Conservation (phyloP, 2,888 invertebrate species). For the Plutella xylostella region DNA sequence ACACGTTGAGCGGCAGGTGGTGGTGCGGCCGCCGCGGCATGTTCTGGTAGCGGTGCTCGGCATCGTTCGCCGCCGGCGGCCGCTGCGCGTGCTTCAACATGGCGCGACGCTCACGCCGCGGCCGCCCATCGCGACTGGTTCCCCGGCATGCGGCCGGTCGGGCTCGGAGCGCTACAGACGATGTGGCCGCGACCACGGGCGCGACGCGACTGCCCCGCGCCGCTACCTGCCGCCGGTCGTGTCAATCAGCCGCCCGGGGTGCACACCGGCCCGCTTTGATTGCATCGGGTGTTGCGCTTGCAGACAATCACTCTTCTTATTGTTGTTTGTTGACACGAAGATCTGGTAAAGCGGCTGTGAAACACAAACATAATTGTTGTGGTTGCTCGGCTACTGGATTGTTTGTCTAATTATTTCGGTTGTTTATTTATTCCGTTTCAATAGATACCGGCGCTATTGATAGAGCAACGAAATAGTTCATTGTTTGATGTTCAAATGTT, state of each 20-base stretch:
- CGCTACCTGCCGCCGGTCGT: constrained; percentile 37
- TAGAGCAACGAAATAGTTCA: no score
- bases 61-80: constrained; percentile 65
- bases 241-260: constrained; percentile 45
- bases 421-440: no score
- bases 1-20: constrained; percentile 75
- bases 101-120: constrained; percentile 50
- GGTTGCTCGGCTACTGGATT: no score
- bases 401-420: no score
- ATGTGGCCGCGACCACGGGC: constrained; percentile 33
- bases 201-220: constrained; percentile 35
- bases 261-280: constrained; percentile 20
- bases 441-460: no score
- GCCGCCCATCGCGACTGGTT: constrained; percentile 58
- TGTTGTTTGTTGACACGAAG: neutral
- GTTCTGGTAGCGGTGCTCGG: constrained; percentile 67
- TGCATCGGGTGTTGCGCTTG: no score
- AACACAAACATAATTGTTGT: no score
- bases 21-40: constrained; percentile 70
- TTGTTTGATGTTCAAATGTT: no score
- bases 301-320: neutral
- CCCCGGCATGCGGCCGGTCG: constrained; percentile 45
- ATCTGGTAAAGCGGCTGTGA: neutral
- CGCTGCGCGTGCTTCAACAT: constrained; percentile 82
- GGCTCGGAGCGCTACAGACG: constrained; percentile 14